Percentiles rank a stretch among this genome's conserved stretches.
phyloP scores from a whole-genome alignment of 2,888 invertebrate species.

The Dicroscelio sp. region DNA sequence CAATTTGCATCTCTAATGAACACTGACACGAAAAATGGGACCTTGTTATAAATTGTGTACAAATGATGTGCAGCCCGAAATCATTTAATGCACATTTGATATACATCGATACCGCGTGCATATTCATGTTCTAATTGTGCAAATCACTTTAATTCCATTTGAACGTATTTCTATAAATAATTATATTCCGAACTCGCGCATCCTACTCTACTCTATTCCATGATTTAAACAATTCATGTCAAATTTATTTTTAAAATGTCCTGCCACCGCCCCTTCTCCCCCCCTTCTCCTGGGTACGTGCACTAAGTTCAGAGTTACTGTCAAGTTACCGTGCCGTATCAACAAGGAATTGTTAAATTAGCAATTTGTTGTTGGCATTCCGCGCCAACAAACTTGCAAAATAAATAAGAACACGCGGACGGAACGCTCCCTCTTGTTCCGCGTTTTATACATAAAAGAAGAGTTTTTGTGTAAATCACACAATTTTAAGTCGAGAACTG shows the following conservation, averaged over 20 bases:
- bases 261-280: no score
- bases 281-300: no score
- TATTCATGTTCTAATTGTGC: slow-evolving; percentile 58
- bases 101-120: slow-evolving; percentile 52
- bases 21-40: slow-evolving; percentile 5
- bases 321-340: slow-evolving; percentile 40
- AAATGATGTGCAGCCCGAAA: slow-evolving; percentile 56
- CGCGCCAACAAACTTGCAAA: slow-evolving; percentile 65
- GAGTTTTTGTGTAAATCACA: slow-evolving; percentile 72
- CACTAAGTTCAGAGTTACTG: background rate
- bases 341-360: slow-evolving; percentile 74
- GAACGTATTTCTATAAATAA: slow-evolving; percentile 65
- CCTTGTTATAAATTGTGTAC: slow-evolving; percentile 46
- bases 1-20: background rate
- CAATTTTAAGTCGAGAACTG: slow-evolving; percentile 69
- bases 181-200: no score
- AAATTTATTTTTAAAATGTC: slow-evolving; percentile 46
- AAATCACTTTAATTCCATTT: slow-evolving; percentile 67
- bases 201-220: no score
- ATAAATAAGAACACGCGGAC: slow-evolving; percentile 65
- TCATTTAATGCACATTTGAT: slow-evolving; percentile 66
- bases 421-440: slow-evolving; percentile 38
- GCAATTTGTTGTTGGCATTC: slow-evolving; percentile 70
- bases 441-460: slow-evolving; percentile 70
- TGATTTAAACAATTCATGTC: slow-evolving; percentile 51